Evolutionary conservation across 1,140 invertebrate species (phyloP).

Genomic region (Neodiprion fabricii): DNA sequence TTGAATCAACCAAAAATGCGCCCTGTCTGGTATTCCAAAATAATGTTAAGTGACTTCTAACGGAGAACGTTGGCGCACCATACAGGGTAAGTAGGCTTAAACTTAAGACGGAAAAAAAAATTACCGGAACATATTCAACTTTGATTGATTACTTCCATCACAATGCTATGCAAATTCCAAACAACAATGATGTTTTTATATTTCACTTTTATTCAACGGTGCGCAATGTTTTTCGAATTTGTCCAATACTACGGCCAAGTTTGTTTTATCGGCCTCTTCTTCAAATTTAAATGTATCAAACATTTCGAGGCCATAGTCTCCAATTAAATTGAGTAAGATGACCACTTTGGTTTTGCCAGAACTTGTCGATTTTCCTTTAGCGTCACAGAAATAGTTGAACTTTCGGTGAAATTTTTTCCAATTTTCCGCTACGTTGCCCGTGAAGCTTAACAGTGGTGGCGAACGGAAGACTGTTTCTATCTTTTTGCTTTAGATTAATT

Average conservation of each 20-base stretch:
- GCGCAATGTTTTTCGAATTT: slow-evolving; percentile 40
- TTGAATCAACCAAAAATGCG: too few species aligned
- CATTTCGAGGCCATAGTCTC: slow-evolving; percentile 42
- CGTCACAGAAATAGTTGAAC: slow-evolving; percentile 39
- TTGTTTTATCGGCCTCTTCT: slow-evolving; percentile 34
- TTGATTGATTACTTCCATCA: too few species aligned
- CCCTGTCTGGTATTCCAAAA: too few species aligned
- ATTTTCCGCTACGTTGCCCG: slow-evolving; percentile 38
- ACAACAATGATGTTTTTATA: too few species aligned
- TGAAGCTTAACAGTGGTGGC: slow-evolving; percentile 23
- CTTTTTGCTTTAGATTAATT: background rate
- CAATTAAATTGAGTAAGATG: slow-evolving; percentile 39
- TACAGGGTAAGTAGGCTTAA: too few species aligned
- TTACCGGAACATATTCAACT: too few species aligned
- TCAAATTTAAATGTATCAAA: slow-evolving; percentile 43
- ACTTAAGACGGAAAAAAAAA: too few species aligned
- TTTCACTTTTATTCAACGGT: slow-evolving; percentile 26
- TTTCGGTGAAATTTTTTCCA: slow-evolving; percentile 40
- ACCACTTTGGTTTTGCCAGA: slow-evolving; percentile 39
- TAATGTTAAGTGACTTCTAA: too few species aligned
- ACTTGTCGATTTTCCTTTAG: slow-evolving; percentile 38
- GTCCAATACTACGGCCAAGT: slow-evolving; percentile 29
- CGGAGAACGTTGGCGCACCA: too few species aligned
- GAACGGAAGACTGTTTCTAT: slow-evolving; percentile 25
- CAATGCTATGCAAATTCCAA: too few species aligned